phyloP scores from a whole-genome alignment of 2,797 vertebrate species.

The Lerista edwardsae region DNA sequence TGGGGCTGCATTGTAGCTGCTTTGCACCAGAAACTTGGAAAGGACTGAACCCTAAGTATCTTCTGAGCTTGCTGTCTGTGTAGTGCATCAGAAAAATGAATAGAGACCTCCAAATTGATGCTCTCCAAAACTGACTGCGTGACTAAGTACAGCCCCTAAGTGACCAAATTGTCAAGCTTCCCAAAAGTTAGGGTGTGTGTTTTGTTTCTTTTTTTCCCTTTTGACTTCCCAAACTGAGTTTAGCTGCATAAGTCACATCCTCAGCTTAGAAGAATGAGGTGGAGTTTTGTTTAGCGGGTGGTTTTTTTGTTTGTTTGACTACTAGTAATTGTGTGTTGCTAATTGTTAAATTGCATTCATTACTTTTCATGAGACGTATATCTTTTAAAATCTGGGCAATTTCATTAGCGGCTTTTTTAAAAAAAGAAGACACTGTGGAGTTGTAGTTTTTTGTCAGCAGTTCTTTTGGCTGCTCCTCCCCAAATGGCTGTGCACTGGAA shows the following conservation, averaged over 20 bases:
- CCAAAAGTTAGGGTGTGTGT: neutral
- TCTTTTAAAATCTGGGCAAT: neutral
- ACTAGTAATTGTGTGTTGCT: neutral
- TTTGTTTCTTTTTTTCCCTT: neutral
- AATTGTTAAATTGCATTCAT: neutral
- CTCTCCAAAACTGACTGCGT: no score
- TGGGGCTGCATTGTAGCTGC: no score
- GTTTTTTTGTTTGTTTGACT: neutral
- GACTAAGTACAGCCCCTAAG: neutral
- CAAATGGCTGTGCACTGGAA: conserved; percentile 14
- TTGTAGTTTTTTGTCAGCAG: conserved; percentile 35
- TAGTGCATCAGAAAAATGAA: neutral
- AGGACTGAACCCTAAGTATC: neutral
- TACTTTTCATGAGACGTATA: neutral
- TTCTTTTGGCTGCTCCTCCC: conserved; percentile 37
- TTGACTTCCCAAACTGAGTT: neutral
- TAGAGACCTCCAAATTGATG: no score
- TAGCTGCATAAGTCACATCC: neutral
- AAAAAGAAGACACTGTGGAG: conserved; percentile 10
- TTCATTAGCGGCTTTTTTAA: neutral
- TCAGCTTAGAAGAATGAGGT: neutral
- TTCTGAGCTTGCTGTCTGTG: neutral
- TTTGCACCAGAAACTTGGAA: no score
- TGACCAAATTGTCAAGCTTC: neutral
- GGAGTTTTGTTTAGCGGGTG: no score